Evolutionary conservation across 2,797 vertebrate genomes (phyloP).

Genomic region (Sebastes flavidus): DNA sequence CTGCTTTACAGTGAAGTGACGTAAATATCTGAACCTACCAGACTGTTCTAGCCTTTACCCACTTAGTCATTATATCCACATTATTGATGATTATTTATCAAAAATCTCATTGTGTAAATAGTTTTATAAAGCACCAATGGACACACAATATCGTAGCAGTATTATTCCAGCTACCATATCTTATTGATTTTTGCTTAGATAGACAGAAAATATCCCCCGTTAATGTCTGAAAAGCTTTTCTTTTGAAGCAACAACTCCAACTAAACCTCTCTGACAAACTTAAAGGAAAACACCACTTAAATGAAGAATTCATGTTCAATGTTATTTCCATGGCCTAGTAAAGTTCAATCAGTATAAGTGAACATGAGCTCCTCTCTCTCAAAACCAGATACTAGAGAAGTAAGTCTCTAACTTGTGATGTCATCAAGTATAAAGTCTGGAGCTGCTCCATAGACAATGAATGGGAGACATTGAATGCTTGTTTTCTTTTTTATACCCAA

Average conservation of each 20-base stretch:
- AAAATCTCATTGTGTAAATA: no score
- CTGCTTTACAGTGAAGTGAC: neutral
- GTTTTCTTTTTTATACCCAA: neutral
- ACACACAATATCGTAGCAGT: no score
- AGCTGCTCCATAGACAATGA: neutral
- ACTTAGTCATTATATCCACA: no score
- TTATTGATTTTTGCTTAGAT: neutral
- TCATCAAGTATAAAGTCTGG: neutral
- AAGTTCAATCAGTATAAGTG: neutral
- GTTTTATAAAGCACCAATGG: no score
- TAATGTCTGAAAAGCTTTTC: neutral
- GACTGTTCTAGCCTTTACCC: no score
- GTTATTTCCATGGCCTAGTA: neutral
- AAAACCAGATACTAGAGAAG: neutral
- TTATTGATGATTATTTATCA: no score
- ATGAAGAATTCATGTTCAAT: neutral
- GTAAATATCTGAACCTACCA: no score
- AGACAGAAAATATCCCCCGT: slow-evolving; percentile 31
- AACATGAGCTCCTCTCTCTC: neutral
- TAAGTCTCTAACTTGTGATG: neutral
- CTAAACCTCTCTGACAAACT: neutral
- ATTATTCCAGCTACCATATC: neutral
- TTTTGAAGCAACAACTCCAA: neutral
- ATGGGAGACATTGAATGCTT: neutral
- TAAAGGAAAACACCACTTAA: neutral